Conservation (phyloP, 2,888 invertebrate species). For the Allacma fusca region DNA sequence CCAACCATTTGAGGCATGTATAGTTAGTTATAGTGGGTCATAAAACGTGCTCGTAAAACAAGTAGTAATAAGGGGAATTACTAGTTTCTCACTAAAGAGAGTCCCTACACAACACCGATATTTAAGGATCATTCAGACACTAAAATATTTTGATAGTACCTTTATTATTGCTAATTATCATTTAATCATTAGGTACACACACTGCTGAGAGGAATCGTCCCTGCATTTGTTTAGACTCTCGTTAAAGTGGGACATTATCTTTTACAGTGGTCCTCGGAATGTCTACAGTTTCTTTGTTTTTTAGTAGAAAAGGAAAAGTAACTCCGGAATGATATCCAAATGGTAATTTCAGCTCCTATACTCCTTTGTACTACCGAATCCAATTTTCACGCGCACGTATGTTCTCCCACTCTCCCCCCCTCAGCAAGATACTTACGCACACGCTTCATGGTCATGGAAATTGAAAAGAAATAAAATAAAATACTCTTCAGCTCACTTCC, state of each 20-base stretch:
- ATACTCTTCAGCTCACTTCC: background rate
- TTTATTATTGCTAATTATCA: constrained; percentile 12
- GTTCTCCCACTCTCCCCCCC: too few relatives aligned
- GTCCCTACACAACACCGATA: background rate
- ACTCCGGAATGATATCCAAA: too few relatives aligned
- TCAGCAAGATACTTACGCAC: too few relatives aligned
- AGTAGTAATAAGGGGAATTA: constrained; percentile 1
- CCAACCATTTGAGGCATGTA: background rate
- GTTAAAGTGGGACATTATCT: background rate
- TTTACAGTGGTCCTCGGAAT: too few relatives aligned
- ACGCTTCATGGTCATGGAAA: background rate
- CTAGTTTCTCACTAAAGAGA: background rate
- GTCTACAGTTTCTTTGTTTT: too few relatives aligned
- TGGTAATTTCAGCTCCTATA: too few relatives aligned
- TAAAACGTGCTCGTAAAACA: constrained; percentile 12
- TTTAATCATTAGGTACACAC: constrained; percentile 3
- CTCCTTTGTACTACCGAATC: too few relatives aligned
- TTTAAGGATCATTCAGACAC: background rate
- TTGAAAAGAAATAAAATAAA: background rate
- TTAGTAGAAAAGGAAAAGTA: too few relatives aligned
- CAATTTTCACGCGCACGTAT: too few relatives aligned
- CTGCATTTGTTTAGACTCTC: background rate
- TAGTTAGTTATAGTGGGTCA: background rate
- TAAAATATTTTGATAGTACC: constrained; percentile 9
- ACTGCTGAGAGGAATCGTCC: background rate